Evolutionary conservation across 2,113 vertebrate species (phyloP).

Genomic region (Hemicordylus capensis): DNA sequence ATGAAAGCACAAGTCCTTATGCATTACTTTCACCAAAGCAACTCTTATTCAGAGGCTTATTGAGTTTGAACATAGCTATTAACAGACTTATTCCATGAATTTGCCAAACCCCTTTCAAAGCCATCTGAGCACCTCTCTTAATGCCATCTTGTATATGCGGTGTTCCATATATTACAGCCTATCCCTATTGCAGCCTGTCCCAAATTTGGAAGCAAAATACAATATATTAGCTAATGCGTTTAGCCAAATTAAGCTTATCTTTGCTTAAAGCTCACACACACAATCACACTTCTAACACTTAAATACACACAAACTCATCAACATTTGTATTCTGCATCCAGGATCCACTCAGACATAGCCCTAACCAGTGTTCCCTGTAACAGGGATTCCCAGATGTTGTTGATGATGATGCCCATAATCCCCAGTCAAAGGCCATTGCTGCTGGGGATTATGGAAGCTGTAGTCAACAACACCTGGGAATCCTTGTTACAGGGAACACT

Average conservation of each 20-base stretch:
- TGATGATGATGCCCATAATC: no score
- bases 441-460: no score
- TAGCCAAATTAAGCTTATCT: not conserved
- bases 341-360: no score
- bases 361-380: no score
- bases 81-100: not conserved
- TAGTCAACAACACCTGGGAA: no score
- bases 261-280: not conserved
- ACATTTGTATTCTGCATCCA: not conserved
- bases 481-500: no score
- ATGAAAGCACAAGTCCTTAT: not conserved
- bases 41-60: not conserved
- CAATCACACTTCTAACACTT: not conserved
- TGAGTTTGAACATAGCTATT: not conserved
- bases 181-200: not conserved
- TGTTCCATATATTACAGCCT: not conserved
- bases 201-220: not conserved
- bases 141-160: not conserved
- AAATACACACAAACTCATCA: not conserved
- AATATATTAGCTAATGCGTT: not conserved
- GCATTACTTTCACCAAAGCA: not conserved
- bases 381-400: no score
- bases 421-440: no score
- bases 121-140: no score
- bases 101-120: not conserved